These are phyloP conservation scores for Circaetus cinerascens DNA, from an alignment of 2,113 vertebrate species.

Conservation along the genomic window DNA sequence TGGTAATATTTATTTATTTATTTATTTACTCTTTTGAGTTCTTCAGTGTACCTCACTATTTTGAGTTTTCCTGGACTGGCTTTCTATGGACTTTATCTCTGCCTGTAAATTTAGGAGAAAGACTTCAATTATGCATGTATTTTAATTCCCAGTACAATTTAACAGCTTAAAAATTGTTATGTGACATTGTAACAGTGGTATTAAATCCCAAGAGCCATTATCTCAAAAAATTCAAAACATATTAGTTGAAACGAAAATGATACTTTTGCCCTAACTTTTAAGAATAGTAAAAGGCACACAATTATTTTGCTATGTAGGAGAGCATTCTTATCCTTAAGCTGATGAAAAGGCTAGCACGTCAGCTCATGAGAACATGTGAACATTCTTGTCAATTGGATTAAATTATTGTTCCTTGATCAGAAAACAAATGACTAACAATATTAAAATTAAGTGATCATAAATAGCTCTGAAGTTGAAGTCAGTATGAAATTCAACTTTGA, in stretches of 20 bases:
- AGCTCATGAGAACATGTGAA: not conserved
- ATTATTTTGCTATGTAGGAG: not conserved
- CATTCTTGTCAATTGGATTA: not conserved
- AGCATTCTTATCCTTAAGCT: not conserved
- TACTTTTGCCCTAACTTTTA: not conserved
- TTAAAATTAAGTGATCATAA: not conserved
- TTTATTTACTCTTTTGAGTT: not conserved
- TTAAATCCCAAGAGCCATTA: not conserved
- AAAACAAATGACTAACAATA: not conserved
- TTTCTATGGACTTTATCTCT: not conserved
- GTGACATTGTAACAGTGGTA: not conserved
- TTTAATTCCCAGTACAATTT: conserved; percentile 1
- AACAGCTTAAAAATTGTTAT: not conserved
- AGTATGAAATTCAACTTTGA: not conserved
- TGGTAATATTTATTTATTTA: not conserved
- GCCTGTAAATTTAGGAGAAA: not conserved
- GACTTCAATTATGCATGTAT: not conserved
- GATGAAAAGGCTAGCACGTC: not conserved
- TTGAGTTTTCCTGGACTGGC: not conserved
- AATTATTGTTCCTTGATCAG: not conserved
- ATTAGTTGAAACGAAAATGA: not conserved
- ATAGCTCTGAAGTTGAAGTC: not conserved
- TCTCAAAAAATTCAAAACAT: not conserved
- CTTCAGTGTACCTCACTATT: not conserved
- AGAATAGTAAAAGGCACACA: not conserved